Conservation (phyloP, 1,140 invertebrate species). For the Onthophagus taurus region DNA sequence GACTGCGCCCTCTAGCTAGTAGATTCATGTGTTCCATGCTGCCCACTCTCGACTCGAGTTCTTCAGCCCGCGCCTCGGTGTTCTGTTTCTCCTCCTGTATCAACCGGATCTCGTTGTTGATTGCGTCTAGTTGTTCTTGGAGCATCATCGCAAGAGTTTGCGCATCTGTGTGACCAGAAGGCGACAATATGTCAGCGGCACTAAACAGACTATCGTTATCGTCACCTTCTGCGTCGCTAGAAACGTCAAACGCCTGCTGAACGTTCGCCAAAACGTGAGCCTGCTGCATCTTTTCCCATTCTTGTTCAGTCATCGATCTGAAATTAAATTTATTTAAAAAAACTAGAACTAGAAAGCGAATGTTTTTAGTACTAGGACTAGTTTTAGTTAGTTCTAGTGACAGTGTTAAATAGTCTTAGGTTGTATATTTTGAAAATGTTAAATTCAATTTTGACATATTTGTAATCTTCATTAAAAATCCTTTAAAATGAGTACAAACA, state of each 20-base stretch:
- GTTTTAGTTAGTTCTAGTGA: too few relatives aligned
- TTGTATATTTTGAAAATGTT: too few relatives aligned
- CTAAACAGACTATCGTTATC: conserved; percentile 66
- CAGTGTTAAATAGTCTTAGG: too few relatives aligned
- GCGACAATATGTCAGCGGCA: conserved; percentile 63
- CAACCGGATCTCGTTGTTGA: conserved; percentile 95
- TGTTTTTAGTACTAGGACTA: too few relatives aligned
- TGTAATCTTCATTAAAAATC: too few relatives aligned
- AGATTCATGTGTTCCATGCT: conserved; percentile 90
- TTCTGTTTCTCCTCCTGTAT: conserved; percentile 99
- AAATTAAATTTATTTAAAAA: conserved; percentile 40
- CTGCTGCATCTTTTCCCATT: conserved; percentile 94
- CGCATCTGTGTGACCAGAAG: conserved; percentile 72
- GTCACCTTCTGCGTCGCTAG: conserved; percentile 72
- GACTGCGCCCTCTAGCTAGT: conserved; percentile 63
- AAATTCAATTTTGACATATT: too few relatives aligned
- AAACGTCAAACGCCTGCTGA: conserved; percentile 77
- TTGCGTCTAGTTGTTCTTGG: conserved; percentile 98
- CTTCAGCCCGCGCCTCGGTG: conserved; percentile 93
- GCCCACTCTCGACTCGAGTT: conserved; percentile 92
- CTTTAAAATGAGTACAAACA: too few relatives aligned
- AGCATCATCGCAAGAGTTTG: conserved; percentile 96
- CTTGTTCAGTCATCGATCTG: conserved; percentile 59
- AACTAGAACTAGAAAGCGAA: too few relatives aligned
- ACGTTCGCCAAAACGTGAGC: conserved; percentile 88